These are phyloP conservation scores for Anastatus disparis DNA, from an alignment of 1,140 invertebrate species.

Conservation along the genomic window DNA sequence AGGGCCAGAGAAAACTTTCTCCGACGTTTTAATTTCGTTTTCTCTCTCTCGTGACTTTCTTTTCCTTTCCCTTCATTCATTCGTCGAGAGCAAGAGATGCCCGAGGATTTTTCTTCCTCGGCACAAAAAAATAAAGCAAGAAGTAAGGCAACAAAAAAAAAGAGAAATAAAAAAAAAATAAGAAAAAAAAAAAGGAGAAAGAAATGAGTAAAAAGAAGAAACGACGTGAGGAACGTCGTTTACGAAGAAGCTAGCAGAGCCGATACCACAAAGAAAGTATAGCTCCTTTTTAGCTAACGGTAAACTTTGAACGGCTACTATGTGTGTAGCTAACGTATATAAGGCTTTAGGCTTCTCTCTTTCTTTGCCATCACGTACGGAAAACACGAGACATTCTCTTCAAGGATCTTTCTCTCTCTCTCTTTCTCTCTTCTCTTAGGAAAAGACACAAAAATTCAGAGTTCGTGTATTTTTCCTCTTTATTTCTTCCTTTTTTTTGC, in stretches of 20 bases:
- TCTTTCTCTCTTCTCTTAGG: too few relatives aligned
- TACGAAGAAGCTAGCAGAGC: neutral
- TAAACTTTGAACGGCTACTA: constrained; percentile 54
- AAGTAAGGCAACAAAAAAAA: too few relatives aligned
- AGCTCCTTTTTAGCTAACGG: too few relatives aligned
- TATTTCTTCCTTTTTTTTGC: neutral
- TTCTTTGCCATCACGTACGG: constrained; percentile 42
- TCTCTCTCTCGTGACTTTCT: constrained; percentile 37
- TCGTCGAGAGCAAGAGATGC: neutral
- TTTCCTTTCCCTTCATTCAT: constrained; percentile 13
- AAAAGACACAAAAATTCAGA: constrained; percentile 46
- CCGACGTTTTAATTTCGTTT: constrained; percentile 64
- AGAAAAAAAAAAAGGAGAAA: too few relatives aligned
- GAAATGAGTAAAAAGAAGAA: too few relatives aligned
- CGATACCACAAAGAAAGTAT: constrained; percentile 48
- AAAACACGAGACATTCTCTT: constrained; percentile 44
- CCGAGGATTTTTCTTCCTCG: neutral
- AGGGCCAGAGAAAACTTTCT: constrained; percentile 49
- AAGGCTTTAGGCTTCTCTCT: neutral
- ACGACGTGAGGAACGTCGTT: constrained; percentile 14
- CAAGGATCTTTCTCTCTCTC: too few relatives aligned
- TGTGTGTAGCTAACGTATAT: constrained; percentile 44
- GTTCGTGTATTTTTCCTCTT: constrained; percentile 22
- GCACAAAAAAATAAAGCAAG: neutral
- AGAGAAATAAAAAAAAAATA: too few relatives aligned